phyloP scores from a whole-genome alignment of 2,113 vertebrate species.

The mouse (Mus musculus) region DNA sequence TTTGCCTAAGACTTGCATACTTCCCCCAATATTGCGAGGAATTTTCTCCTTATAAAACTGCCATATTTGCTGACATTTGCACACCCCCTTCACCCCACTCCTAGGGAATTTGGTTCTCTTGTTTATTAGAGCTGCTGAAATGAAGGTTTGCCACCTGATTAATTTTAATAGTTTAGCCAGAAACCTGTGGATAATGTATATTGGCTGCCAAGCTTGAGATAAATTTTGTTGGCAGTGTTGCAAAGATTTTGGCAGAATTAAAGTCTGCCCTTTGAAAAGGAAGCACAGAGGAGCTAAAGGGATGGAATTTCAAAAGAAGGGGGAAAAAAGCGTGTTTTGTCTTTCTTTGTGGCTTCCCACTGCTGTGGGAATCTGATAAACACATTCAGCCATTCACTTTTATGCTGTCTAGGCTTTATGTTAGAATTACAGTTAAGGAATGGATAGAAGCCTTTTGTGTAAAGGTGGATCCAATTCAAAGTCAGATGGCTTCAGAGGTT shows the following conservation, averaged over 20 bases:
- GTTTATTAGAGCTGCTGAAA: slow-evolving; percentile 85
- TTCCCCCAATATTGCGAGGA: slow-evolving; percentile 73
- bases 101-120: slow-evolving; percentile 78
- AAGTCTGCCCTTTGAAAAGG: slow-evolving; percentile 75
- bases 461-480: slow-evolving; percentile 41
- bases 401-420: slow-evolving; percentile 58
- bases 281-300: slow-evolving; percentile 66
- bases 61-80: slow-evolving; percentile 82
- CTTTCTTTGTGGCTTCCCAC: slow-evolving; percentile 65
- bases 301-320: slow-evolving; percentile 67
- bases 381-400: slow-evolving; percentile 57
- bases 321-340: slow-evolving; percentile 60
- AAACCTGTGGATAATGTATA: slow-evolving; percentile 83
- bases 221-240: slow-evolving; percentile 81
- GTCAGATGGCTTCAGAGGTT: slow-evolving; percentile 51
- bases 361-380: slow-evolving; percentile 69
- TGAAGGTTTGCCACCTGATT: slow-evolving; percentile 88
- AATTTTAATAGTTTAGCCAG: slow-evolving; percentile 87
- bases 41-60: slow-evolving; percentile 75
- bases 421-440: slow-evolving; percentile 60
- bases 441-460: slow-evolving; percentile 60
- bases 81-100: not conserved
- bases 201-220: slow-evolving; percentile 81
- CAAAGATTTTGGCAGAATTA: slow-evolving; percentile 84
- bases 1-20: slow-evolving; percentile 74